These are phyloP conservation scores for Aurelia sp. DNA, from an alignment of 30 jellyfish, hydroid and myxozoan species.

Conservation along the genomic window DNA sequence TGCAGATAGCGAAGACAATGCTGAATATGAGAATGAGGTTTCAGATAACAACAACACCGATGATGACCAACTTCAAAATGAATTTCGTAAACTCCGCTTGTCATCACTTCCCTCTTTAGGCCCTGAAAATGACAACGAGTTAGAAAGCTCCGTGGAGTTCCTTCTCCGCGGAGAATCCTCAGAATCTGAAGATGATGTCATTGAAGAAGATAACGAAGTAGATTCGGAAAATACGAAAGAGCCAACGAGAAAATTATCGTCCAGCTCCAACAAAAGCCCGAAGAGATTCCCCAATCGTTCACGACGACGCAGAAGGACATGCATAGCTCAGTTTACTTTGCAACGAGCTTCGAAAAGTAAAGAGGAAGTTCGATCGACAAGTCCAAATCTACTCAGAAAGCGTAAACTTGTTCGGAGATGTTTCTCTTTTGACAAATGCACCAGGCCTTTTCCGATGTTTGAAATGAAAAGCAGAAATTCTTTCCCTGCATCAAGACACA, in stretches of 20 bases:
- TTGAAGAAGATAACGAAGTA: conserved; percentile 46
- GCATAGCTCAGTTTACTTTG: conserved; percentile 57
- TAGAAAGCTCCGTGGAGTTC: conserved; percentile 97
- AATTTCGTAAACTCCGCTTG: conserved; percentile 37
- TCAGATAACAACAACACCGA: conserved; percentile 64
- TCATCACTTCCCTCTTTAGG: conserved; percentile 59
- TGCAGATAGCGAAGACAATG: conserved; percentile 81
- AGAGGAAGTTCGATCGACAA: conserved; percentile 30
- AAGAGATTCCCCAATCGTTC: conserved; percentile 39
- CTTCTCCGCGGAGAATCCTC: conserved; percentile 50
- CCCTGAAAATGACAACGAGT: conserved; percentile 32
- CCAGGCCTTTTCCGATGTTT: conserved; percentile 60
- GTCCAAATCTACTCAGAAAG: conserved; percentile 15
- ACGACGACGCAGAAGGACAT: conserved; percentile 56
- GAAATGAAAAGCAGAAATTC: conserved; percentile 54
- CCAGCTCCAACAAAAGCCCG: conserved; percentile 36
- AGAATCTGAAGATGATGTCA: conserved; percentile 63
- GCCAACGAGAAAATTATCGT: conserved; percentile 34
- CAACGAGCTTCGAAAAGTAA: conserved; percentile 5
- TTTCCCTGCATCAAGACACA: conserved; percentile 29
- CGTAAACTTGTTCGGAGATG: conserved; percentile 59
- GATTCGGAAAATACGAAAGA: conserved; percentile 27
- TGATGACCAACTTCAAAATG: conserved; percentile 61
- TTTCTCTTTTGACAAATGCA: conserved; percentile 44
- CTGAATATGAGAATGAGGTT: conserved; percentile 62